Conservation (phyloP, 2,888 invertebrate genomes). For the Drosophila antonietae region DNA sequence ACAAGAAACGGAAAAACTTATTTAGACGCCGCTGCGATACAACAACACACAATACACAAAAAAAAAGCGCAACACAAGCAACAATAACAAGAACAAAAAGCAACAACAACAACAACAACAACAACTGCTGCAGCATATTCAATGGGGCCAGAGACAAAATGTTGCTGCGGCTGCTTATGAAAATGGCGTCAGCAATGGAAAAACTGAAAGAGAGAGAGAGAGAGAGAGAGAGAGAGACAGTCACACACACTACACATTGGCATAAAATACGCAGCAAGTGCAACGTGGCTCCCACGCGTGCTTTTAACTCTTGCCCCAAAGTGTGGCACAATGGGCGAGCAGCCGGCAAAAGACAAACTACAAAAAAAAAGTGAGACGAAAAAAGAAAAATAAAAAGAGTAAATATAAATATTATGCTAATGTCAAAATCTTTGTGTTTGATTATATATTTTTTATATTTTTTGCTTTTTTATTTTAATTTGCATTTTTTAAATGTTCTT, state of each 20-base stretch:
- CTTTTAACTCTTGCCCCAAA: constrained; percentile 54
- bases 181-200: constrained; percentile 73
- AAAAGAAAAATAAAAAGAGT: background rate
- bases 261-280: constrained; percentile 25
- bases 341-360: constrained; percentile 1
- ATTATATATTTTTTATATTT: background rate
- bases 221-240: background rate
- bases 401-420: constrained; percentile 10
- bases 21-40: constrained; percentile 68
- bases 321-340: constrained; percentile 59
- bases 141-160: constrained; percentile 58
- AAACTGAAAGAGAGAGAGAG: constrained; percentile 27
- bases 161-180: constrained; percentile 71
- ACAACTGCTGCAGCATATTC: constrained; percentile 17
- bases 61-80: constrained; percentile 30
- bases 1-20: constrained; percentile 79
- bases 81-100: constrained; percentile 8
- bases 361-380: background rate
- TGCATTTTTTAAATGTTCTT: no score
- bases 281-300: constrained; percentile 59
- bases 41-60: constrained; percentile 22
- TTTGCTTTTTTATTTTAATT: no score
- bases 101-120: constrained; percentile 17
- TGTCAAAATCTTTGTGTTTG: no score
- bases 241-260: background rate